Percentiles rank a stretch among this genome's conserved stretches.
Evolutionary conservation across 2,888 invertebrate genomes (phyloP).

Genomic region (Phaedon cochleariae): DNA sequence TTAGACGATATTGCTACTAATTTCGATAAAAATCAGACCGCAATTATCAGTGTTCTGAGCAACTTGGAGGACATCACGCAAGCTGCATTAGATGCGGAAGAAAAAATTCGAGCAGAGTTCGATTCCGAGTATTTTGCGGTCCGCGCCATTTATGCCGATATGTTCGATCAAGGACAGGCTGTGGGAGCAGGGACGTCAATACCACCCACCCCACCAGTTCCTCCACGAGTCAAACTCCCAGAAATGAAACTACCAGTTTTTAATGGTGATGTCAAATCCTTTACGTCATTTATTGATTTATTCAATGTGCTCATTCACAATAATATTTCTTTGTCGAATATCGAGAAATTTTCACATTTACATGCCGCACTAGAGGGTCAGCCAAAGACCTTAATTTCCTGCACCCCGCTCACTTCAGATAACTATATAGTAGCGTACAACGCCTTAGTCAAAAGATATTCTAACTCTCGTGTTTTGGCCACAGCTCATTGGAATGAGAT

Average conservation of each 20-base stretch:
- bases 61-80: neutral
- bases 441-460: constrained; percentile 1
- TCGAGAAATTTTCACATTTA: constrained; percentile 2
- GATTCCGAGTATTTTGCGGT: neutral
- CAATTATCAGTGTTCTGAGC: neutral
- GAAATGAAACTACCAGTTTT: constrained; percentile 6
- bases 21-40: neutral
- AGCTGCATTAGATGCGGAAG: neutral
- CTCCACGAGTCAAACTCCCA: too few relatives aligned
- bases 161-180: too few relatives aligned
- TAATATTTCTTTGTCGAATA: neutral
- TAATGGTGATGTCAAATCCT: neutral
- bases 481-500: constrained; percentile 4
- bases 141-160: neutral
- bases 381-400: constrained; percentile 3
- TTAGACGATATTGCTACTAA: neutral
- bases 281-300: constrained; percentile 3
- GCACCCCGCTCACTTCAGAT: neutral
- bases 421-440: neutral
- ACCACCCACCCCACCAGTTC: neutral
- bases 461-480: neutral
- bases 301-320: neutral
- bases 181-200: neutral
- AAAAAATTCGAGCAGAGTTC: neutral
- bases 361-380: neutral